Evolutionary conservation across 2,888 invertebrate genomes (phyloP).

Genomic region (Steinernema hermaphroditum): DNA sequence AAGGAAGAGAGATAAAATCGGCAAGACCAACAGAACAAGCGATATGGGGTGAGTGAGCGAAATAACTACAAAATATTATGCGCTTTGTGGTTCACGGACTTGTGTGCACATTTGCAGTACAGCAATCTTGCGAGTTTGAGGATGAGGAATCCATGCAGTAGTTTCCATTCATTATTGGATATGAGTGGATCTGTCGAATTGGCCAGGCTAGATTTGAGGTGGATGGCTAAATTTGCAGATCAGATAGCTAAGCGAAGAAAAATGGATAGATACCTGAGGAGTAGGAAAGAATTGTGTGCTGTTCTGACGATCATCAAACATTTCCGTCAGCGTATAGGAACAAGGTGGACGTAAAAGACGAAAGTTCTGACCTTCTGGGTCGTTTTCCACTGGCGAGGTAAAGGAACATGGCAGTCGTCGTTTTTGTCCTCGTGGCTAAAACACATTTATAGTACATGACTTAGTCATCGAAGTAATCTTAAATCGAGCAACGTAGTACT

Average conservation of each 20-base stretch:
- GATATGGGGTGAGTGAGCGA: not conserved
- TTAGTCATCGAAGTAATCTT: too few relatives aligned
- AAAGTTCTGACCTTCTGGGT: conserved; percentile 49
- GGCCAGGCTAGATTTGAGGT: not conserved
- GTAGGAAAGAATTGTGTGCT: not conserved
- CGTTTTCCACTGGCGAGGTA: conserved; percentile 49
- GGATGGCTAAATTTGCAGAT: not conserved
- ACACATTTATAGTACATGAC: not conserved
- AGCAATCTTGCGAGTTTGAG: too few relatives aligned
- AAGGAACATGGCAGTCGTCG: conserved; percentile 39
- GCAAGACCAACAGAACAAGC: not conserved
- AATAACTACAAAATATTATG: not conserved
- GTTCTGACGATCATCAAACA: conserved; percentile 56
- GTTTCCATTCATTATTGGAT: not conserved
- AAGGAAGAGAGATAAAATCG: not conserved
- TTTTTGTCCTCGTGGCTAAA: conserved; percentile 33
- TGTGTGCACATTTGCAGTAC: not conserved
- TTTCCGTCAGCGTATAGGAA: conserved; percentile 60
- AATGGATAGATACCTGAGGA: not conserved
- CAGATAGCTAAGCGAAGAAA: not conserved
- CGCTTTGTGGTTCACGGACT: not conserved
- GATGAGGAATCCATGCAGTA: not conserved
- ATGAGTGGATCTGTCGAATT: conserved; percentile 12
- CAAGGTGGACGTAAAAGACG: conserved; percentile 55
- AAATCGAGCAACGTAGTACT: too few relatives aligned